Evolutionary conservation across 2,113 vertebrate species (phyloP).

Genomic region (Gracilinanus agilis): DNA sequence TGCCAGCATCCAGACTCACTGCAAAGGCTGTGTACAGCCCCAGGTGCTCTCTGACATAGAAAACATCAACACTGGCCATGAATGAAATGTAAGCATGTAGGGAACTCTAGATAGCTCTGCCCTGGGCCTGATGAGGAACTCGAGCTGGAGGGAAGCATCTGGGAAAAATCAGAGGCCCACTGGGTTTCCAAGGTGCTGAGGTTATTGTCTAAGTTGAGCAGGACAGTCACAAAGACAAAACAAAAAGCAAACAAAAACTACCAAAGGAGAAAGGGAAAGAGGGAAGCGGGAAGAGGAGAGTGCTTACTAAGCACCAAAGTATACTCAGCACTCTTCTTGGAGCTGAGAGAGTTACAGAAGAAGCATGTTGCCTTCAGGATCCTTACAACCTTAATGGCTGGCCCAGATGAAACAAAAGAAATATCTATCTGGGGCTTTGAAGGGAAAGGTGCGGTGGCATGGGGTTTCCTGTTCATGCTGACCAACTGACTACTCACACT

Average conservation of each 20-base stretch:
- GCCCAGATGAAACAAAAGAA: neutral
- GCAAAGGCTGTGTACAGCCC: no score
- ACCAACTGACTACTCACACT: neutral
- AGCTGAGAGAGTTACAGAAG: neutral
- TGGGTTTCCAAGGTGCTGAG: neutral
- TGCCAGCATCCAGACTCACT: neutral
- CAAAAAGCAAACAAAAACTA: neutral
- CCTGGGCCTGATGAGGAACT: neutral
- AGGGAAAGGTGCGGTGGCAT: conserved; percentile 1
- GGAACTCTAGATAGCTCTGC: neutral
- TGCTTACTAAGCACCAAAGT: neutral
- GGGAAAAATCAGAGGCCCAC: neutral
- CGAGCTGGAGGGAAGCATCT: neutral
- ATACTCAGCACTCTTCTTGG: neutral
- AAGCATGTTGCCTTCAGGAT: neutral
- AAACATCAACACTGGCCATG: neutral
- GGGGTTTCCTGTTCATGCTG: neutral
- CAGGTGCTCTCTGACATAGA: neutral
- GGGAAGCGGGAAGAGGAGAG: neutral
- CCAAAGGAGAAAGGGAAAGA: neutral
- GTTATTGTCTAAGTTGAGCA: neutral
- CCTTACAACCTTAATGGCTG: neutral
- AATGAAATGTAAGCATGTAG: neutral
- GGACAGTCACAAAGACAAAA: neutral
- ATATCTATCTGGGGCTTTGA: neutral